phyloP scores from a whole-genome alignment of 2,797 vertebrate species.

The Salmo trutta region DNA sequence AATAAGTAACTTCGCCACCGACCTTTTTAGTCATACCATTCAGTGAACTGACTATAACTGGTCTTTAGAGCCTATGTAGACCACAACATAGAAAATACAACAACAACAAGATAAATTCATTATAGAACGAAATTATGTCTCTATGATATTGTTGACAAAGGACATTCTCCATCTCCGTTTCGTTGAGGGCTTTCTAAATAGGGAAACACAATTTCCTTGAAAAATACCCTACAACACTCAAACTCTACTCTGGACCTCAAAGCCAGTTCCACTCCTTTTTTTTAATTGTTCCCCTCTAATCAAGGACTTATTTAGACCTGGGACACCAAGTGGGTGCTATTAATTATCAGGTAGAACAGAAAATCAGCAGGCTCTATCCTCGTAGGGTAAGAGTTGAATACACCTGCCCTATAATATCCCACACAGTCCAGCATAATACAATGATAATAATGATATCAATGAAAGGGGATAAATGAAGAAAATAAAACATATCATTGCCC shows the following conservation, averaged over 20 bases:
- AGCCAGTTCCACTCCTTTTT: no score
- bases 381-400: no score
- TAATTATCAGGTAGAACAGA: no score
- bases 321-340: no score
- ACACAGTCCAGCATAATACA: conserved; percentile 65
- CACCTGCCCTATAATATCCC: conserved; percentile 42
- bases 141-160: conserved; percentile 54
- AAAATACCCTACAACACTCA: conserved; percentile 25
- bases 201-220: conserved; percentile 43
- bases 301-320: no score
- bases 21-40: conserved; percentile 33
- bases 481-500: conserved; percentile 42
- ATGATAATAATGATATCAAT: conserved; percentile 55
- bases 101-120: conserved; percentile 67
- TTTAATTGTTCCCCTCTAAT: no score
- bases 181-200: conserved; percentile 57
- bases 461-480: conserved; percentile 46
- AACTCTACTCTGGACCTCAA: background rate
- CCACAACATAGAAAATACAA: conserved; percentile 74
- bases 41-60: conserved; percentile 64
- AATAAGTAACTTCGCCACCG: conserved; percentile 51
- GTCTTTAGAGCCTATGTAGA: conserved; percentile 64
- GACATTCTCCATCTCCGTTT: conserved; percentile 53
- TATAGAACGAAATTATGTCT: conserved; percentile 54
- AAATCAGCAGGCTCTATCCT: no score